Evolutionary conservation across 1,140 invertebrate species (phyloP).

Genomic region (Ceratina calcarata): DNA sequence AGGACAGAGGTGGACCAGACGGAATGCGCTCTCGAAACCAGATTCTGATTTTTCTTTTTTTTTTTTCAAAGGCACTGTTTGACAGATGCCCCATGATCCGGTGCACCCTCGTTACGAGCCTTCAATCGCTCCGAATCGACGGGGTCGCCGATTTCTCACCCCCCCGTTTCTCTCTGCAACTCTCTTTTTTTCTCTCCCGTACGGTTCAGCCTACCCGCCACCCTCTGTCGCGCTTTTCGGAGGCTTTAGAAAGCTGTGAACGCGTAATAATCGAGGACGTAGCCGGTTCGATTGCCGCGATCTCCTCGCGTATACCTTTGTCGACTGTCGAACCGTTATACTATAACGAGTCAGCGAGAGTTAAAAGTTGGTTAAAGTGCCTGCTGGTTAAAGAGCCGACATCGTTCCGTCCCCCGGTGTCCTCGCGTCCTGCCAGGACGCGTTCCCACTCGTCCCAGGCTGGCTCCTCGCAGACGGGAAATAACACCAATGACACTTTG

Average conservation of each 20-base stretch:
- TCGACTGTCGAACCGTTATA: conserved; percentile 66
- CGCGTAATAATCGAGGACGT: conserved; percentile 70
- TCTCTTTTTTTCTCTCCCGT: background rate
- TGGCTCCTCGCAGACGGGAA: conserved; percentile 6
- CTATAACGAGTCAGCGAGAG: conserved; percentile 68
- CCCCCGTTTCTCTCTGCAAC: conserved; percentile 17
- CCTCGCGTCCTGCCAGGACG: background rate
- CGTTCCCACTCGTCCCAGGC: no score
- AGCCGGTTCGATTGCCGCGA: conserved; percentile 64
- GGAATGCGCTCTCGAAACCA: background rate
- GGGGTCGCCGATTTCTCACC: conserved; percentile 53
- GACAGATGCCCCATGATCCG: conserved; percentile 43
- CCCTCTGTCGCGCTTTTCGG: conserved; percentile 56
- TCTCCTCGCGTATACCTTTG: conserved; percentile 58
- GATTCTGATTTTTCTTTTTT: background rate
- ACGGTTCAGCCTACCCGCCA: conserved; percentile 41
- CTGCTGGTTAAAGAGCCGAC: conserved; percentile 47
- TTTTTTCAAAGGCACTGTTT: conserved; percentile 45
- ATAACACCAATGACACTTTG: conserved; percentile 8
- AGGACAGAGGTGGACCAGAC: background rate
- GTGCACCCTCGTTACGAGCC: conserved; percentile 29
- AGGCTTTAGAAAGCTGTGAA: conserved; percentile 64
- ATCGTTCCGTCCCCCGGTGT: background rate
- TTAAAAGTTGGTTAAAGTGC: conserved; percentile 55
- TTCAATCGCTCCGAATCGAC: conserved; percentile 43